Base-by-base conservation (phyloP, 2,113 vertebrate species). In the Morone chrysops region DNA sequence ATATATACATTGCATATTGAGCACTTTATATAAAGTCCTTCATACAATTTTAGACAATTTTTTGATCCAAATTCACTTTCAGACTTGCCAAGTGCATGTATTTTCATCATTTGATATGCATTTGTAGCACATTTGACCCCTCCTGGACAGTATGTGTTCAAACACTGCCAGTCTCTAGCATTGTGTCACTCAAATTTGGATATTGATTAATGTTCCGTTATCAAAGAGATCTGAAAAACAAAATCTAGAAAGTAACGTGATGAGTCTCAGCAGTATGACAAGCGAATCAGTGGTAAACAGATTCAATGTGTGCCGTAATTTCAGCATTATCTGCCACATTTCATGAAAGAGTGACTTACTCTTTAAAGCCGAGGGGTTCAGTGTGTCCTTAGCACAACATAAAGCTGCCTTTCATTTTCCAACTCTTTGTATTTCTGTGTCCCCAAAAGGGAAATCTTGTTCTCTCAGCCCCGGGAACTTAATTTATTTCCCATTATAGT, bases 401-500 rank as follows among this genome's bases (percentile, higher is more conserved):
- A 92, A 82, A 87, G 82, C 78, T 82, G 60, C 80, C 79, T 82
- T 91, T 91, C 72, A 86, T 87, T 88, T 75, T 48, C 53, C 22
- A 59, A 12, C 62, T 73, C 72, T 90, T 90, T 89, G 70, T 87
- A 73, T 70, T 62, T 36, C 61, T 36, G 4, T 63, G 73, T 70
- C 61, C 69, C 57, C 51, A 66, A 77, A 86, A 67, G 83, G 50
- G 40, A 86, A 86, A 84, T 76, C 70, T 59, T 70, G 69, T 83
- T 80, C 78, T 75, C 25, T 81, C 48, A 72, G 90, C 63, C 56
- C 40, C 17, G 12, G 74, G 65, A 92, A 80, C 84, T 86, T 86
- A 12, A 89, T 89, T 88, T 83, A 87, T 75, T 89, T 85, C 53
- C 68, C 74, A 83, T 89, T 89, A 82, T 89, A 86, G 71, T 84